A percentile compares a stretch with the other conserved stretches of the same genome.
These are phyloP conservation scores for Epinephelus coioides DNA, from an alignment of 2,797 vertebrate species.

Conservation along the genomic window DNA sequence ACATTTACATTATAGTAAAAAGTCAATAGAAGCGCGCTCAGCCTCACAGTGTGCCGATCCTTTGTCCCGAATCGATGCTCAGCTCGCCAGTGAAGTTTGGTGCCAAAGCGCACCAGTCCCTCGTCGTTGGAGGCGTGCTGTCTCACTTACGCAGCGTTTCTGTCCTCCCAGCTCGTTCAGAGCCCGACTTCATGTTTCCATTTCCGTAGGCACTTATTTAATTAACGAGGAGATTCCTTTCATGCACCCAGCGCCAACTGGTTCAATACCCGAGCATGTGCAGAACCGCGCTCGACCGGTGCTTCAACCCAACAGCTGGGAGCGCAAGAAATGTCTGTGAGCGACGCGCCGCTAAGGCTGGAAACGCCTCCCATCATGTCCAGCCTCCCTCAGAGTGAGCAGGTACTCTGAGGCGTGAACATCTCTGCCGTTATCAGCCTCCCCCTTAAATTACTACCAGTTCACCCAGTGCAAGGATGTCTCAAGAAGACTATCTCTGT, in stretches of 20 bases:
- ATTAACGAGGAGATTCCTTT: background rate
- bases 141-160: constrained; percentile 27
- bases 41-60: background rate
- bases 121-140: constrained; percentile 5
- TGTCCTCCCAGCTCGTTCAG: background rate
- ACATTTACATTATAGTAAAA: background rate
- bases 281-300: constrained; percentile 4
- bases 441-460: background rate
- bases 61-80: background rate
- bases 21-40: background rate
- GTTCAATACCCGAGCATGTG: no score
- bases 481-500: no score
- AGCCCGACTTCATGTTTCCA: background rate
- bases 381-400: constrained; percentile 28
- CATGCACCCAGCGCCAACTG: background rate
- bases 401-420: constrained; percentile 36
- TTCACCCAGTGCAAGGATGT: background rate
- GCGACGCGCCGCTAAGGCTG: background rate
- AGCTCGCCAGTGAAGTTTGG: constrained; percentile 40
- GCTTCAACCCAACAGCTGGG: constrained; percentile 21
- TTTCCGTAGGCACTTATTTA: background rate
- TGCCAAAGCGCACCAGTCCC: constrained; percentile 50
- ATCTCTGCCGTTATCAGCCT: background rate
- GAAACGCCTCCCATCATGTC: constrained; percentile 51
- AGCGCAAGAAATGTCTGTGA: constrained; percentile 24